Conservation (phyloP, 2,888 invertebrate species). For the Drosophila silvestris region DNA sequence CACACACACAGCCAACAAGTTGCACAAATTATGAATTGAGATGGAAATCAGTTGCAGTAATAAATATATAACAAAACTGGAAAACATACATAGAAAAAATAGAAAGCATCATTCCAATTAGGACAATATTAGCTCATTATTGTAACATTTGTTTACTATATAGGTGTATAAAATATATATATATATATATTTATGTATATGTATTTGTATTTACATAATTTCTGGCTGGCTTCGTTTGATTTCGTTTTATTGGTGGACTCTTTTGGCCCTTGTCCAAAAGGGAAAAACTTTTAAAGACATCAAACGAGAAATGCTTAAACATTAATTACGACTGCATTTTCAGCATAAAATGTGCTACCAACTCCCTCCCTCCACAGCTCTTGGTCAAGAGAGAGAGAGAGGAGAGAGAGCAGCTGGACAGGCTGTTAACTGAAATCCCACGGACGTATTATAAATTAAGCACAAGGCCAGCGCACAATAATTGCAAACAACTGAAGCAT, state of each 20-base stretch:
- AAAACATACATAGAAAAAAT: not conserved
- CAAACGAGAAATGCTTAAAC: not conserved
- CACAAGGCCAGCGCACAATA: slow-evolving; percentile 65
- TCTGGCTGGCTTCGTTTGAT: not conserved
- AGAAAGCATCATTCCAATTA: not conserved
- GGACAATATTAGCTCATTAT: not conserved
- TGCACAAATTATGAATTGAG: not conserved
- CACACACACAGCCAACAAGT: not conserved
- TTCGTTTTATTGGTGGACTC: not conserved
- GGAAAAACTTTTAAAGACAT: not conserved
- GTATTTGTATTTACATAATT: not conserved
- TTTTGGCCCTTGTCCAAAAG: not conserved
- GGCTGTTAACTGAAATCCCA: slow-evolving; percentile 13
- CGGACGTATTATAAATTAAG: slow-evolving; percentile 73
- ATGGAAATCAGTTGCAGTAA: not conserved
- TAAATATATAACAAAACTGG: not conserved
- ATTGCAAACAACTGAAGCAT: slow-evolving; percentile 80
- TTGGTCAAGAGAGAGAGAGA: not conserved
- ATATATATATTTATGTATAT: not conserved
- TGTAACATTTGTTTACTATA: not conserved
- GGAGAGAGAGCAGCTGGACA: slow-evolving; percentile 24
- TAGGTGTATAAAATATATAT: not conserved
- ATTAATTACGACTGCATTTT: not conserved
- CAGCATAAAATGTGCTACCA: not conserved
- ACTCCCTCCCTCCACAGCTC: not conserved